Evolutionary conservation across 92 coral and sea anemone species (phyloP).

Genomic region (Heliopora coerulea): DNA sequence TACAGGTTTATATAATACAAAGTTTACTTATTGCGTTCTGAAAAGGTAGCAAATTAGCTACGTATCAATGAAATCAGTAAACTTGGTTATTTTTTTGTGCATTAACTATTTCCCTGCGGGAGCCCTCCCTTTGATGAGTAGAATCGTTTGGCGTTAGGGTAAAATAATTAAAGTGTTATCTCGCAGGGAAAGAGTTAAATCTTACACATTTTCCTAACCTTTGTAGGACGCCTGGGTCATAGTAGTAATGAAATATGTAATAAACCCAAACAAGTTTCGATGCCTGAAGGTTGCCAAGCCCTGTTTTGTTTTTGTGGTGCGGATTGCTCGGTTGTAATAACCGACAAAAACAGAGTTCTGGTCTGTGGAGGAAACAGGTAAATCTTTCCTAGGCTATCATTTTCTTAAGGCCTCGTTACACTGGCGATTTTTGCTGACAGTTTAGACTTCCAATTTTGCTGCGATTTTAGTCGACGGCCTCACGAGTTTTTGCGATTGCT

Average conservation of each 20-base stretch:
- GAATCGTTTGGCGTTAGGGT: too few relatives aligned
- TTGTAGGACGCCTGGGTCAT: constrained; percentile 73
- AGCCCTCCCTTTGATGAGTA: too few relatives aligned
- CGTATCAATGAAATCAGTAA: too few relatives aligned
- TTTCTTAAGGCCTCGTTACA: too few relatives aligned
- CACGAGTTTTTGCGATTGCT: too few relatives aligned
- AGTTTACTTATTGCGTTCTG: background rate
- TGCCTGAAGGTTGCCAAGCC: constrained; percentile 61
- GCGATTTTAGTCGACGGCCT: too few relatives aligned
- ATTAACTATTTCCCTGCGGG: too few relatives aligned
- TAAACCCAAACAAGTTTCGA: constrained; percentile 61
- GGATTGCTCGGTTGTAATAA: constrained; percentile 73
- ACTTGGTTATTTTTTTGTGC: too few relatives aligned
- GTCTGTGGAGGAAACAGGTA: constrained; percentile 96
- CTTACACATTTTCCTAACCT: background rate
- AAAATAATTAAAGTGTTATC: too few relatives aligned
- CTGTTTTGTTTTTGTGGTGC: constrained; percentile 80
- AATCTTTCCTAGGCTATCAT: background rate
- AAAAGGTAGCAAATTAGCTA: too few relatives aligned
- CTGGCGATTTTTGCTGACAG: too few relatives aligned
- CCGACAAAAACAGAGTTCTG: constrained; percentile 67
- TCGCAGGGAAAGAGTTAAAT: constrained; percentile 68
- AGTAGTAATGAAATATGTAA: constrained; percentile 65
- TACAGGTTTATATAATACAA: background rate
- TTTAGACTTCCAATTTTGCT: too few relatives aligned